Evolutionary conservation across 2,113 vertebrate genomes (phyloP).

Genomic region (Ctenomys sociabilis): DNA sequence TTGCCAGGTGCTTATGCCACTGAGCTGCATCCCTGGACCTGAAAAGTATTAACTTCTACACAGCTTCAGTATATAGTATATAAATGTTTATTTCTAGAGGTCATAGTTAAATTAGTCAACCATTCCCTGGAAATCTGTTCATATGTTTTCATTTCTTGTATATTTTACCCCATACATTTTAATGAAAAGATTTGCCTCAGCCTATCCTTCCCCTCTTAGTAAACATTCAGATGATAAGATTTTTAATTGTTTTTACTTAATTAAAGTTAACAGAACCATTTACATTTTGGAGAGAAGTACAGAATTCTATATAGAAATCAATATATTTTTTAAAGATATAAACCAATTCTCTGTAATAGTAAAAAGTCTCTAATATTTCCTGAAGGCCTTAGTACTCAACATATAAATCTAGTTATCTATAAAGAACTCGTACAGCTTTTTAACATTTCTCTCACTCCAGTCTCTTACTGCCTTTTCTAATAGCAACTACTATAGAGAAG

Average conservation of each 20-base stretch:
- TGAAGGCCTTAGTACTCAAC: neutral
- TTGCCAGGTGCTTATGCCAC: too few relatives aligned
- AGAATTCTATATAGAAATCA: constrained; percentile 33
- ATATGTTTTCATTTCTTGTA: constrained; percentile 34
- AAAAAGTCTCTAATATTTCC: neutral
- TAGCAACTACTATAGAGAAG: neutral
- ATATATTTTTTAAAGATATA: neutral
- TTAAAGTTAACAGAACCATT: neutral
- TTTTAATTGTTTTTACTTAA: constrained; percentile 25
- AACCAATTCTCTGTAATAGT: neutral
- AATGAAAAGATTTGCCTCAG: constrained; percentile 47
- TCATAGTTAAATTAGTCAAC: constrained; percentile 3
- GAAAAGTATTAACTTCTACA: neutral
- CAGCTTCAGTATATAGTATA: neutral
- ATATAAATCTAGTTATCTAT: neutral
- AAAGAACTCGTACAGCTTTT: neutral
- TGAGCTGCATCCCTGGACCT: neutral
- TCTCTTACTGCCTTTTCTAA: constrained; percentile 18
- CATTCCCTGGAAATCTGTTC: neutral
- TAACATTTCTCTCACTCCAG: neutral
- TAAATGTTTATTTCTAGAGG: constrained; percentile 10
- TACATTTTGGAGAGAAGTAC: neutral
- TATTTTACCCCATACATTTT: neutral
- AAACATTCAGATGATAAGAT: constrained; percentile 9
- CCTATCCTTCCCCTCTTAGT: neutral